Base-by-base conservation (phyloP, 1,140 invertebrate species). In the Eumaeus atala region DNA sequence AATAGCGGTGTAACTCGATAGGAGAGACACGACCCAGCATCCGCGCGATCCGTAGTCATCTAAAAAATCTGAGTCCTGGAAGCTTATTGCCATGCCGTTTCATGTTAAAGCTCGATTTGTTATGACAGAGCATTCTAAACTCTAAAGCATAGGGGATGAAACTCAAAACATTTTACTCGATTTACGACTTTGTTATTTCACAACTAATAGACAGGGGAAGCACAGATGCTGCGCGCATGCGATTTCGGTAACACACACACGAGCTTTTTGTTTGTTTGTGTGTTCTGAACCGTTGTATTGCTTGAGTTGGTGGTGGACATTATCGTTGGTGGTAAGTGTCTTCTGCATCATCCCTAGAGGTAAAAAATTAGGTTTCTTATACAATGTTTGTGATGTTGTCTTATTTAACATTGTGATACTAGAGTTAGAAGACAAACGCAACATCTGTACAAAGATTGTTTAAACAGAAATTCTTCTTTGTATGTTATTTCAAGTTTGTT, bases 181-280 rank as follows among this genome's bases (percentile, higher is more conserved):
- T 36, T 68, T 72, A 61, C 12, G 51, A 40, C 59, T 16, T 74
- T 77, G 56, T 52, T 60, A 21, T 52, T 61, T 44, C 50, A 28
- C 18, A 35, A 33, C 18, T 17, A 33, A 55, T 18, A 74, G 77
- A 74, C 70, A 78, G 71, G 69, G 74, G 74, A 64, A 66, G 70
- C 70, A 82, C 78, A 83, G 82, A 85, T 82, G 79, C 77, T 80
- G 77, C 67, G 77, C 82, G 82, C 82, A 85, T 85, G 82, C 82
- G 82, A 67, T 70, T 67, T 71, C 21, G 40, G 55, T 49, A 17
- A 38, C 36, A 17, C 64, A 52, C 71, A 70, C 72, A 71, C 59
- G 68, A 51, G 58, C 49, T 54, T 17, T 64, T 62, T 59, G 55
- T 64, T 64, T 61, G 54, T 67, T 66, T 73, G 70, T 72, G 52